These are phyloP conservation scores for Lepidurus couesii DNA, from an alignment of 1,140 invertebrate genomes.

Conservation along the genomic window DNA sequence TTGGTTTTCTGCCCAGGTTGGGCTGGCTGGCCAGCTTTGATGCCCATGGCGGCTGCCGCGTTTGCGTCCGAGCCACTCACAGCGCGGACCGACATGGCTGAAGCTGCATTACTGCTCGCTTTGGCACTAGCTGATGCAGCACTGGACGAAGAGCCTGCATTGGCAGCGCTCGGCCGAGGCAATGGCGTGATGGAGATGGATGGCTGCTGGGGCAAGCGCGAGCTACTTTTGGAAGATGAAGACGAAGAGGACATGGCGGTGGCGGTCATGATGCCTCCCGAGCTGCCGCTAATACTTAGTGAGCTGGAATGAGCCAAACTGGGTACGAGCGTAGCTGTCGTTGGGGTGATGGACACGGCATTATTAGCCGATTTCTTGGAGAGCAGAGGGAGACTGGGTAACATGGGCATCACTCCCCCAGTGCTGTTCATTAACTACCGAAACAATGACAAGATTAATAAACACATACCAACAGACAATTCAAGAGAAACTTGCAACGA, in stretches of 20 bases:
- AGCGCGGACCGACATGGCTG: slow-evolving; percentile 37
- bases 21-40: slow-evolving; percentile 44
- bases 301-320: neutral
- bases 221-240: neutral
- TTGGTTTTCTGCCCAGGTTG: slow-evolving; percentile 56
- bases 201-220: slow-evolving; percentile 54
- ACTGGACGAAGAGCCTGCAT: slow-evolving; percentile 37
- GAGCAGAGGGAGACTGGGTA: slow-evolving; percentile 1
- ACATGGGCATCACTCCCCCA: slow-evolving; percentile 1
- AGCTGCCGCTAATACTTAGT: neutral
- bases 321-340: neutral
- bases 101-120: slow-evolving; percentile 8
- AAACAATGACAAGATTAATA: neutral
- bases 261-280: neutral
- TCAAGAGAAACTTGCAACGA: neutral
- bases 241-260: neutral
- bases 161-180: slow-evolving; percentile 56
- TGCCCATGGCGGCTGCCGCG: slow-evolving; percentile 33
- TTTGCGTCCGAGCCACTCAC: slow-evolving; percentile 45
- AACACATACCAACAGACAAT: neutral
- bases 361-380: neutral
- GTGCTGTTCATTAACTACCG: neutral
- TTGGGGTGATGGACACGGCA: neutral
- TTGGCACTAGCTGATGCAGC: slow-evolving; percentile 12
- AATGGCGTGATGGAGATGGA: slow-evolving; percentile 87